phyloP scores from a whole-genome alignment of 2,888 invertebrate species.

The Apamea sordens region DNA sequence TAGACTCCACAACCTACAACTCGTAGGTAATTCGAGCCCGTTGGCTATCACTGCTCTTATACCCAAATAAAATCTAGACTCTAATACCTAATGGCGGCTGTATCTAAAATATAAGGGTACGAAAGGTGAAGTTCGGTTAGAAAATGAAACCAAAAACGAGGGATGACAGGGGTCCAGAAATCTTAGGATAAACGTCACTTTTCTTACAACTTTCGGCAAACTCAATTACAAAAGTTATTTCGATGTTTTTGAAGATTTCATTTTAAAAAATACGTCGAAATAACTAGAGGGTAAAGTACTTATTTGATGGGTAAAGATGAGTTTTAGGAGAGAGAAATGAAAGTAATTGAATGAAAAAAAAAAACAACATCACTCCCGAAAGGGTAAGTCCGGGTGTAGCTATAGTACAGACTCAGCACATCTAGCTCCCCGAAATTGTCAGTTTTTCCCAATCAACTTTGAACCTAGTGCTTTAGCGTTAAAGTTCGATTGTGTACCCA shows the following conservation, averaged over 20 bases:
- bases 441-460: too few relatives aligned
- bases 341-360: not conserved
- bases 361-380: too few relatives aligned
- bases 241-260: not conserved
- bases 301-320: not conserved
- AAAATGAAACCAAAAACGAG: conserved; percentile 1
- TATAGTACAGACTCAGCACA: too few relatives aligned
- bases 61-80: not conserved
- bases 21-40: too few relatives aligned
- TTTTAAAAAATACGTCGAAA: not conserved
- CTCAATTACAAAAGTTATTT: conserved; percentile 10
- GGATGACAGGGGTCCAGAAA: not conserved
- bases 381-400: too few relatives aligned
- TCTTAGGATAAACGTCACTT: conserved; percentile 23
- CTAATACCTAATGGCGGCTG: not conserved
- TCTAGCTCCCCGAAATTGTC: too few relatives aligned
- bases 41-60: too few relatives aligned
- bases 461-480: too few relatives aligned
- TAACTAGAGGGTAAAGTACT: not conserved
- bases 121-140: not conserved
- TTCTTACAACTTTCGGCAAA: conserved; percentile 3
- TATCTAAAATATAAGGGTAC: not conserved
- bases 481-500: too few relatives aligned
- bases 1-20: too few relatives aligned
- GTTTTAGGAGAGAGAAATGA: not conserved